A percentile compares a stretch with the other conserved stretches of the same genome.
phyloP scores from a whole-genome alignment of 2,113 vertebrate species.

The Eolophus roseicapilla region DNA sequence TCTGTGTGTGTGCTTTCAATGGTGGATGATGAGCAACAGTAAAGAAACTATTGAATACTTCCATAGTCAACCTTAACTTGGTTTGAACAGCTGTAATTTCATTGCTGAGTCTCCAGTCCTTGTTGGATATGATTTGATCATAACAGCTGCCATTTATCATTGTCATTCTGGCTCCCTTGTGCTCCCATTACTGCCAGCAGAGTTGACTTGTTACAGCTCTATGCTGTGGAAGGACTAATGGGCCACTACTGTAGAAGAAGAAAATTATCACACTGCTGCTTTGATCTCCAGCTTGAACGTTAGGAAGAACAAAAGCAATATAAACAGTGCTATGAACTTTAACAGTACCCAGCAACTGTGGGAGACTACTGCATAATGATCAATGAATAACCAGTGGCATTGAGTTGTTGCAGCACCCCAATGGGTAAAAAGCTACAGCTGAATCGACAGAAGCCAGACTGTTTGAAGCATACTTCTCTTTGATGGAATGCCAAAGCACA shows the following conservation, averaged over 20 bases:
- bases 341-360: neutral
- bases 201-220: neutral
- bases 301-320: neutral
- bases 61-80: neutral
- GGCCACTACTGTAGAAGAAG: neutral
- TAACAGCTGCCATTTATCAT: neutral
- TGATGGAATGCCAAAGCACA: constrained; percentile 22
- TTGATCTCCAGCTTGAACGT: neutral
- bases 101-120: neutral
- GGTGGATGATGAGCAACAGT: neutral
- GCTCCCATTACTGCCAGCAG: neutral
- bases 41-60: neutral
- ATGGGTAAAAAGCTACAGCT: constrained; percentile 4
- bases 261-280: neutral
- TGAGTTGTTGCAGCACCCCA: neutral
- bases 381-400: constrained; percentile 11
- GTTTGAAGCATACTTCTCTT: neutral
- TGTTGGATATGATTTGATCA: neutral
- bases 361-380: neutral
- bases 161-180: neutral
- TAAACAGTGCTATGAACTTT: neutral
- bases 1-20: neutral
- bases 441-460: neutral
- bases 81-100: neutral
- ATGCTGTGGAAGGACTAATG: neutral